Percentiles rank a stretch among this genome's conserved stretches.
Evolutionary conservation across 2,797 vertebrate genomes (phyloP).

Genomic region (Coregonus ussuriensis): DNA sequence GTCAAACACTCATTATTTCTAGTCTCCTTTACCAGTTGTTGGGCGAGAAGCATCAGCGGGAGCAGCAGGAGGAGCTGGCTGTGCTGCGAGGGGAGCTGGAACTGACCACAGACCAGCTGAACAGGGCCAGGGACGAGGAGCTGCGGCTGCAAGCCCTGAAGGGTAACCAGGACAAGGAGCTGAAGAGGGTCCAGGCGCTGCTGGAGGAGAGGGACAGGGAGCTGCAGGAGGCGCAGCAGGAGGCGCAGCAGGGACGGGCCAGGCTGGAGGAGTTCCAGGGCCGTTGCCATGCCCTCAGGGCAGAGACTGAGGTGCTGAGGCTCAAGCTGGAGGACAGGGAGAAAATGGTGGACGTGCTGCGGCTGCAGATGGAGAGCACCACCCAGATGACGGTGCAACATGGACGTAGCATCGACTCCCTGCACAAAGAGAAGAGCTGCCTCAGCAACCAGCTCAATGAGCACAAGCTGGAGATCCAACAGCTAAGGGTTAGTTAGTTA

Average conservation of each 20-base stretch:
- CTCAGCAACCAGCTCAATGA: constrained; percentile 74
- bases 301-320: constrained; percentile 64
- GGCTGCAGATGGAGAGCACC: constrained; percentile 70
- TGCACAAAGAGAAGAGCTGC: constrained; percentile 67
- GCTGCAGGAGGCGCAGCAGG: constrained; percentile 59
- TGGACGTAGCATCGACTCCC: constrained; percentile 54
- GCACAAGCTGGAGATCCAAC: constrained; percentile 70
- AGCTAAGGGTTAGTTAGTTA: constrained; percentile 70
- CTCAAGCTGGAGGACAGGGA: constrained; percentile 73
- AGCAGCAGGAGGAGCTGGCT: constrained; percentile 66
- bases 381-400: constrained; percentile 66
- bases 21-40: constrained; percentile 57
- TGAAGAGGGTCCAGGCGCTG: constrained; percentile 62
- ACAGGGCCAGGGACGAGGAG: constrained; percentile 59
- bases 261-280: constrained; percentile 46
- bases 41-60: constrained; percentile 66
- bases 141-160: constrained; percentile 55
- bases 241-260: constrained; percentile 58
- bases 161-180: constrained; percentile 69
- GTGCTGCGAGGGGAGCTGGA: constrained; percentile 71
- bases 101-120: constrained; percentile 58
- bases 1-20: constrained; percentile 8
- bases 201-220: constrained; percentile 68
- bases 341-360: constrained; percentile 64
- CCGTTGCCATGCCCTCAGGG: constrained; percentile 47